Conservation (phyloP, 2,888 invertebrate genomes). For the Lysandra bellargus region DNA sequence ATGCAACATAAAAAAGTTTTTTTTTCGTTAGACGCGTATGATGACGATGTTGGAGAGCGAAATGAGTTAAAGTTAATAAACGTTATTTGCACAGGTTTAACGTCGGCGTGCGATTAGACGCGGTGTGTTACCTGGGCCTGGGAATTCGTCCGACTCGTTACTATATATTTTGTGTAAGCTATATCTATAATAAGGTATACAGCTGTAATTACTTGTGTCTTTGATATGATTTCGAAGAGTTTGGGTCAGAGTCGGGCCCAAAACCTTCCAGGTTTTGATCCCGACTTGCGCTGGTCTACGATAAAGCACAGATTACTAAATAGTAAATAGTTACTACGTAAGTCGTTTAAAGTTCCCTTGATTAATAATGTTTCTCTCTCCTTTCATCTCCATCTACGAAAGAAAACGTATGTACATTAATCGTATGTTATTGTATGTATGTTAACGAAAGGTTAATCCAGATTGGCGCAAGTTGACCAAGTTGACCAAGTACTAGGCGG, state of each 20-base stretch:
- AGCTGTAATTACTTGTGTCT: neutral
- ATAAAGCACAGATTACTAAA: too few relatives aligned
- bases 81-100: conserved; percentile 25
- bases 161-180: neutral
- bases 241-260: too few relatives aligned
- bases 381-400: too few relatives aligned
- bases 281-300: too few relatives aligned
- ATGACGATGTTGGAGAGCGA: neutral
- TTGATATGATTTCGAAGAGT: neutral
- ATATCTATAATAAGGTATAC: neutral
- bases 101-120: conserved; percentile 7
- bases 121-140: conserved; percentile 2
- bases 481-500: neutral
- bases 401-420: too few relatives aligned
- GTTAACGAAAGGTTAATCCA: neutral
- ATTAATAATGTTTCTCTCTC: too few relatives aligned
- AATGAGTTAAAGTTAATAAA: conserved; percentile 13
- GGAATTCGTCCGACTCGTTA: conserved; percentile 16
- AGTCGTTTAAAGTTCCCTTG: too few relatives aligned
- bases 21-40: too few relatives aligned
- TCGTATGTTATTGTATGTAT: too few relatives aligned
- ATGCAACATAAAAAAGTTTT: too few relatives aligned
- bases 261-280: too few relatives aligned
- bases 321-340: too few relatives aligned
- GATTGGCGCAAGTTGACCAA: neutral